Evolutionary conservation across 2,888 invertebrate species (phyloP).

Genomic region (Dynastes grantii): DNA sequence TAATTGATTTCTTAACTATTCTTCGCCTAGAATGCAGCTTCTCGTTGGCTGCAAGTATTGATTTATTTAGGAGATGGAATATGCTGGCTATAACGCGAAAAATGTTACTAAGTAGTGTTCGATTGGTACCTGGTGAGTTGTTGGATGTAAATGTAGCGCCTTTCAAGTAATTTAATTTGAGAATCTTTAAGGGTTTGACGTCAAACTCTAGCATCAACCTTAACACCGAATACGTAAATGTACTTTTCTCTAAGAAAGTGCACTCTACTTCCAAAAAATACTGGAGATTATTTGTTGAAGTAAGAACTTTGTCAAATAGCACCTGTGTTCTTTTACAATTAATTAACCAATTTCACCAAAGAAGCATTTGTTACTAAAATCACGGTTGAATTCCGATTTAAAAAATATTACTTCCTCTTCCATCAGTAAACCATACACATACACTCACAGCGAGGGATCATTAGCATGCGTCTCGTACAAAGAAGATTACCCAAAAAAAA

Average conservation of each 20-base stretch:
- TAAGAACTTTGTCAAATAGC: background rate
- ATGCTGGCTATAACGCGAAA: background rate
- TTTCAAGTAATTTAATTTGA: no score
- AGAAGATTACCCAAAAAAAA: constrained; percentile 5
- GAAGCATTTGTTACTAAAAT: background rate
- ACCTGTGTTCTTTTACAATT: background rate
- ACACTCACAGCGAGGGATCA: background rate
- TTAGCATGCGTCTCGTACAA: background rate
- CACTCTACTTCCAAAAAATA: no score
- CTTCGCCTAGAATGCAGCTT: constrained; percentile 6
- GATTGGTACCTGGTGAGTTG: no score
- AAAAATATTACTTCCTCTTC: background rate
- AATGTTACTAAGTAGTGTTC: no score
- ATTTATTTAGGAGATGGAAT: background rate
- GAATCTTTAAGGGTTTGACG: no score
- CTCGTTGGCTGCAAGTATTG: background rate
- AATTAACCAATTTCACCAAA: background rate
- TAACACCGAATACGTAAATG: no score
- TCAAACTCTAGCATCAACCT: no score
- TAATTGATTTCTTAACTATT: constrained; percentile 20
- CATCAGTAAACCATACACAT: no score
- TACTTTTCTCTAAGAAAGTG: no score
- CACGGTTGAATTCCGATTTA: background rate
- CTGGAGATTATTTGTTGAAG: no score
- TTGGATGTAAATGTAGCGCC: no score